Base-by-base conservation (phyloP, 2,113 vertebrate genomes). In the Bucco capensis region DNA sequence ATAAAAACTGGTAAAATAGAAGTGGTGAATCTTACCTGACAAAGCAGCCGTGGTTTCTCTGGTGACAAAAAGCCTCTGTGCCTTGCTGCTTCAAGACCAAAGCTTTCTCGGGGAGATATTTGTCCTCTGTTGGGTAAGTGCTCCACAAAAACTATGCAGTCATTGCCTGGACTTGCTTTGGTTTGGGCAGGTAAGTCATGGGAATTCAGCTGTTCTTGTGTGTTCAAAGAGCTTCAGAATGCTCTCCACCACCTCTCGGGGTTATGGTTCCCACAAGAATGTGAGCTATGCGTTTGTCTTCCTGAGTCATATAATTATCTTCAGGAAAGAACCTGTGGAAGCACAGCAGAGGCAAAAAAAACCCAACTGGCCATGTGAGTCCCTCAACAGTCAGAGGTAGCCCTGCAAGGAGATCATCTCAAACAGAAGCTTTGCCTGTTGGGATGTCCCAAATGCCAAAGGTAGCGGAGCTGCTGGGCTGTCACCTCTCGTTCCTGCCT, bases 141-240 rank as follows among this genome's bases (percentile, higher is more conserved):
- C 89, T 96, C 83, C 79, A 69, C 74, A 22, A 93, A 96, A 98
- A 97, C 95, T 97, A 98, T 97, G 95, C 71, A 93, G 94, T 95
- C 80, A 69, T 96, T 98, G 98, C 96, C 97, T 96, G 94, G 97
- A 97, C 98, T 98, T 86, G 98, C 96, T 97, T 95, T 74, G 93
- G 87, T 93, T 93, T 96, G 92, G 76, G 94, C 88, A 95, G 94
- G 95, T 96, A 96, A 96, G 91, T 88, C 71, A 53, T 85, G 93
- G 97, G 94, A 97, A 97, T 97, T 96, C 84, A 46, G 91, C 86
- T 66, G 77, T 86, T 96, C 93, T 76, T 71, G 64, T 82, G 80
- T 90, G 93, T 96, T 95, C 94, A 96, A 95, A 96, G 93, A 96
- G 81, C 92, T 94, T 86, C 92, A 58, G 85, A 94, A 92, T 21